Evolutionary conservation across 2,113 vertebrate species (phyloP), one percentile per base, ranked within the genome.

Genomic region (Neotoma lepida): DNA sequence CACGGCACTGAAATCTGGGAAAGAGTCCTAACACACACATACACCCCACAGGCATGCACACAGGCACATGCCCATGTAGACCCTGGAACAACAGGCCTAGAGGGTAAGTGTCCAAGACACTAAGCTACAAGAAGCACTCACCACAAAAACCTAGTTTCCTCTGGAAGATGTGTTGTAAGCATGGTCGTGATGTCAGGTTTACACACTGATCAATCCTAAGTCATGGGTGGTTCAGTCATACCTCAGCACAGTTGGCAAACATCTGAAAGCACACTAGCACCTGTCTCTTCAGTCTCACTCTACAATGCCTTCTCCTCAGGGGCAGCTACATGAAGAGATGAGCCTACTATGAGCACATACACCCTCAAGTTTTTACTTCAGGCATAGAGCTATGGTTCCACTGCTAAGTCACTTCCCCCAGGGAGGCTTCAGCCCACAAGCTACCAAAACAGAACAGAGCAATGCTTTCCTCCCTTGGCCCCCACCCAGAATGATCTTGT

Each of bases 301-400:
- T 56, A 5, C 44, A 51, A 12, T 0, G 14, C 39, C 33, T 4
- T 17, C 82, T 78, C 82, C n/a, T 56, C 58, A 78, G 15, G 10
- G 3, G 24, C 64, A 56, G 39, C 44, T 30, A 35, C 9, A 3
- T 4, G 14, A 71, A 9, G 1, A 15, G 44, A 44, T 4, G 6
- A 56, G 54, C 80, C 41, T 51, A 66, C 6, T 4, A 28, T 0
- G 18, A 58, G 41, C 49, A 46, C 35, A 61, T 0, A 33, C 17
- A 44, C 22, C 56, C 18, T 76, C 61, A 51, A 8, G 22, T 71
- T 20, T 66, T 35, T 8, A 14, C 46, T 39, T 41, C 33, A 71
- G 13, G 17, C 33, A 0, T 20, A 26, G 41, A 66, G 46, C 33
- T 41, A 22, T 1, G 0, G n/a, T 28, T 54, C 84, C 4, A 24